These are phyloP conservation scores for Apolygus lucorum DNA, from an alignment of 1,140 invertebrate genomes.

Conservation along the genomic window DNA sequence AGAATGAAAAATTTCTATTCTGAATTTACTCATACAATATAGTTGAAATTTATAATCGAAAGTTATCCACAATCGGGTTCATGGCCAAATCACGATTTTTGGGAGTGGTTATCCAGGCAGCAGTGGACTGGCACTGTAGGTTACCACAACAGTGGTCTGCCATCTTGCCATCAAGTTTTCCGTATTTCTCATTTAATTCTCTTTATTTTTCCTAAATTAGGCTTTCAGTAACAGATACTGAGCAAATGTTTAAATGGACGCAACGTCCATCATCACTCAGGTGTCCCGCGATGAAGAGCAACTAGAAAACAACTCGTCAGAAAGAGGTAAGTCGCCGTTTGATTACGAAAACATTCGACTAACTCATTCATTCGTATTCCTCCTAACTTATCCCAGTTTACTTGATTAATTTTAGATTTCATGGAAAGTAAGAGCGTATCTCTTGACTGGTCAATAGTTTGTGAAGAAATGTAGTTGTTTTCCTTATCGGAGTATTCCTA, in stretches of 20 bases:
- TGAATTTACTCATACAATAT: too few relatives aligned
- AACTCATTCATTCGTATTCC: too few relatives aligned
- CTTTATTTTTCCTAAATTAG: background rate
- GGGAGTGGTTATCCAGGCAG: constrained; percentile 1
- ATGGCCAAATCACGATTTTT: too few relatives aligned
- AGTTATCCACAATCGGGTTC: too few relatives aligned
- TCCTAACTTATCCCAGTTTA: too few relatives aligned
- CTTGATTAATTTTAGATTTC: too few relatives aligned
- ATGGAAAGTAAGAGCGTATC: too few relatives aligned
- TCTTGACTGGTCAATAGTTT: too few relatives aligned
- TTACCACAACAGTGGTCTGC: constrained; percentile 29
- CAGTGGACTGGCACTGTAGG: constrained; percentile 13
- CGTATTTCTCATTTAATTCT: constrained; percentile 1
- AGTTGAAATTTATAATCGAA: too few relatives aligned
- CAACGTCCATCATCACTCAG: constrained; percentile 96
- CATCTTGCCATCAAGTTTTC: constrained; percentile 24
- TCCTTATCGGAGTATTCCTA: too few relatives aligned
- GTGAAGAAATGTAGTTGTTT: too few relatives aligned
- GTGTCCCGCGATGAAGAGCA: constrained; percentile 93
- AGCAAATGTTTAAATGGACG: constrained; percentile 88
- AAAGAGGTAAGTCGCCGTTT: constrained; percentile 66
- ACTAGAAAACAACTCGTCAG: constrained; percentile 79
- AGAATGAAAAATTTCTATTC: too few relatives aligned
- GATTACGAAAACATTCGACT: background rate
- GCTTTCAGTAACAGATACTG: constrained; percentile 29